phyloP scores from a whole-genome alignment of 2,888 invertebrate genomes.

The Coenonympha glycerion region DNA sequence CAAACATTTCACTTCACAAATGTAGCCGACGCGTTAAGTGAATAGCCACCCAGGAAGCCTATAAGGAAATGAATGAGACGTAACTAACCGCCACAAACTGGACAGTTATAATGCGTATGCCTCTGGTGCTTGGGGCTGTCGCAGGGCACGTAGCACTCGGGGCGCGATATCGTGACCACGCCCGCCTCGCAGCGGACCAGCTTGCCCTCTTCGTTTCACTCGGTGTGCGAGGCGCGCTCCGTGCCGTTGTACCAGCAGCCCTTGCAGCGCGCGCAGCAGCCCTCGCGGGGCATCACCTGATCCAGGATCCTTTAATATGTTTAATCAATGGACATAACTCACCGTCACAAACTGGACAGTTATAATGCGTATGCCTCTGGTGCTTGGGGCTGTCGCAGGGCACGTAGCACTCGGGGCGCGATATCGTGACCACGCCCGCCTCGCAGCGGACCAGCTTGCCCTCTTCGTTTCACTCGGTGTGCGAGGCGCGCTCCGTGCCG shows the following conservation, averaged over 20 bases:
- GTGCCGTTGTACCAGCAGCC: slow-evolving; percentile 87
- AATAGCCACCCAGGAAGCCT: no score
- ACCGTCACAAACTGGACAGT: slow-evolving; percentile 94
- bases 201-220: slow-evolving; percentile 85
- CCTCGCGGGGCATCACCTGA: slow-evolving; percentile 82
- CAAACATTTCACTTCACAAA: no score
- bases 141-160: slow-evolving; percentile 90
- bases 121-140: slow-evolving; percentile 82
- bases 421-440: slow-evolving; percentile 90
- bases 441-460: slow-evolving; percentile 83
- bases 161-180: slow-evolving; percentile 86
- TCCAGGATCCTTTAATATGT: no score
- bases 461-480: slow-evolving; percentile 86
- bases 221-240: slow-evolving; percentile 84
- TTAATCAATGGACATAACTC: no score
- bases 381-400: slow-evolving; percentile 86
- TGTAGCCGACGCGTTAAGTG: no score
- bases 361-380: slow-evolving; percentile 83
- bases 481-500: slow-evolving; percentile 83
- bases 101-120: slow-evolving; percentile 88
- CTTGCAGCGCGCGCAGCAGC: slow-evolving; percentile 90
- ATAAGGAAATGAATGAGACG: no score
- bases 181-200: slow-evolving; percentile 88
- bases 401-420: slow-evolving; percentile 86
- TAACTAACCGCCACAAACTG: slow-evolving; percentile 92